Conservation (phyloP, 2,797 vertebrate genomes). For the Falco columbarius region DNA sequence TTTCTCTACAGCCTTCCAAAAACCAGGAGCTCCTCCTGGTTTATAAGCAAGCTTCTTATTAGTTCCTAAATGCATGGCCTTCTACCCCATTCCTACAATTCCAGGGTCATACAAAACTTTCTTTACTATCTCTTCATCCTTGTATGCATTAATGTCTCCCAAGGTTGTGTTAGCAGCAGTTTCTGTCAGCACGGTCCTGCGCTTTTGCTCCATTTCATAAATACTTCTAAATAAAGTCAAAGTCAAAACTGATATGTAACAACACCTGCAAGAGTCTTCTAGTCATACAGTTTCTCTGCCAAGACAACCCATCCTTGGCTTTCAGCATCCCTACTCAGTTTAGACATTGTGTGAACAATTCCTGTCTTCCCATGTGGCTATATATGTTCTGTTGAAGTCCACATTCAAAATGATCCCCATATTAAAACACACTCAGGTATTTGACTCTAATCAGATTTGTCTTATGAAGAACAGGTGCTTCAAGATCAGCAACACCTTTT, state of each 20-base stretch:
- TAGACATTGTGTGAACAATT: neutral
- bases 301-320: neutral
- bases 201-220: neutral
- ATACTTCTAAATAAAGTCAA: neutral
- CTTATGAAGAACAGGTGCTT: neutral
- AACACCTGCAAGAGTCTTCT: neutral
- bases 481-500: neutral
- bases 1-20: neutral
- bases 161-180: neutral
- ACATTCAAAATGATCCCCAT: neutral
- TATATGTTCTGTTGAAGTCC: neutral
- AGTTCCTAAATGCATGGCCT: neutral
- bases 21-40: neutral
- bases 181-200: neutral
- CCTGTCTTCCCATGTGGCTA: neutral
- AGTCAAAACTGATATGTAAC: neutral
- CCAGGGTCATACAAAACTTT: neutral
- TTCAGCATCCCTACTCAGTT: neutral
- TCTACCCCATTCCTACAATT: neutral
- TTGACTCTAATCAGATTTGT: neutral
- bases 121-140: neutral
- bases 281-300: neutral
- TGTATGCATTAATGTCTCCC: neutral
- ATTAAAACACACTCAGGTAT: neutral
- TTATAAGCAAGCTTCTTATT: neutral